A percentile compares a stretch with the other conserved stretches of the same genome.
Evolutionary conservation across 2,888 invertebrate species (phyloP).

Genomic region (Diabrotica balteata): DNA sequence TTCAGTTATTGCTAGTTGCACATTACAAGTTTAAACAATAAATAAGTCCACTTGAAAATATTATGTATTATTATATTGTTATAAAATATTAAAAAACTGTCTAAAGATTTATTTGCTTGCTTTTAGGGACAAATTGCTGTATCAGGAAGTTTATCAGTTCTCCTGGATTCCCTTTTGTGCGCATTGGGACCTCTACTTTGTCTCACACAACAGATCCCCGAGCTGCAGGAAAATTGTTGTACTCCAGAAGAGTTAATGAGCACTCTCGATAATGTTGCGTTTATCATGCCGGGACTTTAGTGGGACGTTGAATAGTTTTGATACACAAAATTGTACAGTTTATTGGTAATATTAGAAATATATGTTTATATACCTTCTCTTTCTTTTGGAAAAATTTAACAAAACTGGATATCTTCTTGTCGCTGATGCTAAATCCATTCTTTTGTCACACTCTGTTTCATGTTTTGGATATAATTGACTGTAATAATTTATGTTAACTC

Average conservation of each 20-base stretch:
- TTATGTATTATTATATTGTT: too few relatives aligned
- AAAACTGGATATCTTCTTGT: too few relatives aligned
- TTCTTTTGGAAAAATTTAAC: too few relatives aligned
- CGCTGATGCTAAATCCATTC: neutral
- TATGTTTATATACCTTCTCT: too few relatives aligned
- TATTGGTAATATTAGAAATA: too few relatives aligned
- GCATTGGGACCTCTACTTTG: conserved; percentile 89
- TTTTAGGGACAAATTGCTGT: conserved; percentile 91
- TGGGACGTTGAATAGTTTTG: neutral
- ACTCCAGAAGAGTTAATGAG: conserved; percentile 62
- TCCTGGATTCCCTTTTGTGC: conserved; percentile 91
- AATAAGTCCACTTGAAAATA: too few relatives aligned
- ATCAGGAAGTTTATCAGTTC: conserved; percentile 90
- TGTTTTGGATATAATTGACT: too few relatives aligned
- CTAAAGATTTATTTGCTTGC: neutral
- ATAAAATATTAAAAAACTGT: too few relatives aligned
- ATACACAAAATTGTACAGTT: neutral
- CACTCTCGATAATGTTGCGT: conserved; percentile 93
- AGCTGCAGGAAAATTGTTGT: conserved; percentile 71
- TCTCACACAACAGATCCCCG: conserved; percentile 83
- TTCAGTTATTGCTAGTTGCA: too few relatives aligned
- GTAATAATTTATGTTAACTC: too few relatives aligned
- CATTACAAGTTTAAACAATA: too few relatives aligned
- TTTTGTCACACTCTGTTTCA: neutral
- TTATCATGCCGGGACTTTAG: conserved; percentile 67